These are phyloP conservation scores for Heliornis fulica DNA, from an alignment of 2,113 vertebrate species.

Conservation along the genomic window DNA sequence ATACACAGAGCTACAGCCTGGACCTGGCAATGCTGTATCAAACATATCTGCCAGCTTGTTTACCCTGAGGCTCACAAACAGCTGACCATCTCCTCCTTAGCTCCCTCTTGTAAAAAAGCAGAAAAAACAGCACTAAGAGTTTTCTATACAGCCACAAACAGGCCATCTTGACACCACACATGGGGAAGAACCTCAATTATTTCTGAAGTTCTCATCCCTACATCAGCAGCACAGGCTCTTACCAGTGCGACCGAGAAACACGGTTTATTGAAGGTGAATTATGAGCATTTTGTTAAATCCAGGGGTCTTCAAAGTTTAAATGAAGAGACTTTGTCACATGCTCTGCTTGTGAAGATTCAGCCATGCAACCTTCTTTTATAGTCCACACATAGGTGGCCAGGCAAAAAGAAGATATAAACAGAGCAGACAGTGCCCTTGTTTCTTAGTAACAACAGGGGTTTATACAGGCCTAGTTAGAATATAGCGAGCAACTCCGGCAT, in stretches of 20 bases:
- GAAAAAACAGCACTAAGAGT: not conserved
- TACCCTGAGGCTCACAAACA: not conserved
- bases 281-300: not conserved
- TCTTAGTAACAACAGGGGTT: not conserved
- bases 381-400: not conserved
- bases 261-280: not conserved
- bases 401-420: not conserved
- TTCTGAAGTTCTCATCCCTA: not conserved
- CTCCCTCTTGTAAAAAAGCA: not conserved
- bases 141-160: not conserved
- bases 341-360: not conserved
- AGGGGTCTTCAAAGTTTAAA: not conserved
- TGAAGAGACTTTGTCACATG: not conserved
- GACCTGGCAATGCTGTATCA: not conserved
- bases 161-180: not conserved
- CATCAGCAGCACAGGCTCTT: not conserved
- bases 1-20: not conserved
- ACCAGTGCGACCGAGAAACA: not conserved
- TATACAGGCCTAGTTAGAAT: not conserved
- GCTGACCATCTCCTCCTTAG: not conserved
- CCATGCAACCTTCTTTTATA: not conserved
- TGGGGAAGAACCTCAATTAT: fast-evolving
- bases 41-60: not conserved
- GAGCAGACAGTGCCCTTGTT: not conserved
- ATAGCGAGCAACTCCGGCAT: not conserved